Evolutionary conservation across 2,888 invertebrate species (phyloP).

Genomic region (Leptarthrus brevirostris): DNA sequence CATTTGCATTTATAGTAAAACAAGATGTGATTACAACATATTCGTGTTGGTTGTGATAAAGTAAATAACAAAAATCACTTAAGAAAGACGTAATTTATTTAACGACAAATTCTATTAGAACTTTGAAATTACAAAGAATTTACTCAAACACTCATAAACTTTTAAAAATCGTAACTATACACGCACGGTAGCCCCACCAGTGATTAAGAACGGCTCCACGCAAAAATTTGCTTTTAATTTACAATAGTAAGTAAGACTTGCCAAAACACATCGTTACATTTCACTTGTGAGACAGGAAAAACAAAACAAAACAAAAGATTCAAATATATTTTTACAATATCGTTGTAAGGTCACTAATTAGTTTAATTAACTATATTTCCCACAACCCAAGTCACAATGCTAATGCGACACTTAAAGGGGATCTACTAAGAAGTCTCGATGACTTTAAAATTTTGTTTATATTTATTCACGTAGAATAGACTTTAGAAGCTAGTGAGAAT

Average conservation of each 20-base stretch:
- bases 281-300: background rate
- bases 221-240: background rate
- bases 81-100: no score
- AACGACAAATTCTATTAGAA: no score
- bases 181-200: no score
- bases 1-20: no score
- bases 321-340: slow-evolving; percentile 8
- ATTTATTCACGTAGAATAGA: slow-evolving; percentile 31
- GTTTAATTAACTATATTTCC: background rate
- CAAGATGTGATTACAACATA: no score
- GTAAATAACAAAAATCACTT: no score
- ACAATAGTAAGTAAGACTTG: slow-evolving; percentile 2
- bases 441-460: slow-evolving; percentile 1
- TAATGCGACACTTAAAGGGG: background rate
- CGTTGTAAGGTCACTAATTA: background rate
- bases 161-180: no score
- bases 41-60: no score
- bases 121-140: no score
- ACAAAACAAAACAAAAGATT: no score
- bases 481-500: slow-evolving; percentile 12
- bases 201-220: background rate
- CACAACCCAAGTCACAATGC: background rate
- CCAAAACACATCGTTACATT: slow-evolving; percentile 2
- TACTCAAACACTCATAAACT: no score
- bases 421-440: background rate